Percentiles rank a stretch among this genome's conserved stretches.
Conservation (phyloP, 1,140 invertebrate species). For the Orchestia grillus region DNA sequence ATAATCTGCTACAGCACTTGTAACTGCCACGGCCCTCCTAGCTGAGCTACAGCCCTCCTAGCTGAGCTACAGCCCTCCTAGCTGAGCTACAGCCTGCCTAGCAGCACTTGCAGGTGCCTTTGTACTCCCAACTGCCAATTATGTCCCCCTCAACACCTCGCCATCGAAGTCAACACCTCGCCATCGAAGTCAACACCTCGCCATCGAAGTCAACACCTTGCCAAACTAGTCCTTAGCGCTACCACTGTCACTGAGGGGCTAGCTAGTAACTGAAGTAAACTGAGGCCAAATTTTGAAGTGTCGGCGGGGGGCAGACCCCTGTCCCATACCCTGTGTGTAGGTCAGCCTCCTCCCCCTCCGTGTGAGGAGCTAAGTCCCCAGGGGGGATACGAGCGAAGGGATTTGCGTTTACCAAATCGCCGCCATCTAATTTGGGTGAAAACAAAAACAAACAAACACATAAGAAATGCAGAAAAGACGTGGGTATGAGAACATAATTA, state of each 20-base stretch:
- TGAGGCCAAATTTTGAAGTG: no score
- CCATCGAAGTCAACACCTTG: no score
- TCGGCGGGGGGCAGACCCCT: background rate
- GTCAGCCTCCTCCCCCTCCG: background rate
- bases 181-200: no score
- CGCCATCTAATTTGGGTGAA: background rate
- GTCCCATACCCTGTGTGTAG: background rate
- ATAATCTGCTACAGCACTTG: background rate
- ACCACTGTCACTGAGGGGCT: no score
- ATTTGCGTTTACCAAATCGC: conserved; percentile 16
- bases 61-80: background rate
- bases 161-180: no score
- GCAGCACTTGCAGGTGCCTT: no score
- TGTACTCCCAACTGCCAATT: no score
- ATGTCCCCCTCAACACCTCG: no score
- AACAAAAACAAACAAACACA: conserved; percentile 20
- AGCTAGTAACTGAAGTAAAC: no score
- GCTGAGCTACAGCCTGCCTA: background rate
- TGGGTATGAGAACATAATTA: background rate
- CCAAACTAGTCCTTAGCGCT: no score
- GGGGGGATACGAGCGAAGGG: background rate
- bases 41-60: no score
- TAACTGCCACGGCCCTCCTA: background rate
- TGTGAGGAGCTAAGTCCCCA: background rate
- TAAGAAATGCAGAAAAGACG: background rate